A percentile compares a stretch with the other conserved stretches of the same genome.
Conservation (phyloP, 2,113 vertebrate genomes). For the Trichomycterus rosablanca region DNA sequence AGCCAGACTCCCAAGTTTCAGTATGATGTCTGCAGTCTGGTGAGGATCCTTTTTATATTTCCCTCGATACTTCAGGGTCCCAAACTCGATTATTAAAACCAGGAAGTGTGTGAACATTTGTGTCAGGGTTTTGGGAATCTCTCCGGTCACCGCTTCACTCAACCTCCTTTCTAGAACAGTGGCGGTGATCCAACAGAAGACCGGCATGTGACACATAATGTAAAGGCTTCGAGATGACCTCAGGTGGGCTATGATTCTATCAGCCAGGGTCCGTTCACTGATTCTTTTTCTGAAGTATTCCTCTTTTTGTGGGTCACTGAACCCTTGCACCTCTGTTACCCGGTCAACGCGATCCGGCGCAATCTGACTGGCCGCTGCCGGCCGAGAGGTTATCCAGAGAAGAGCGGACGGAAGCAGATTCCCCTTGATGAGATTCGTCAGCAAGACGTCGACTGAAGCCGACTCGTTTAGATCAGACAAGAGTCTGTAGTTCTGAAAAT, state of each 20-base stretch:
- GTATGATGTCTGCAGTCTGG: not conserved
- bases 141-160: too few species aligned
- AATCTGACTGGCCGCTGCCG: not conserved
- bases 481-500: too few species aligned
- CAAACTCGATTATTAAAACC: not conserved
- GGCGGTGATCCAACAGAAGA: not conserved
- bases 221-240: not conserved
- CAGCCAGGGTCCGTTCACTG: not conserved
- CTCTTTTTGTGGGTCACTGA: slow-evolving; percentile 1
- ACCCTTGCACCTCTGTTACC: slow-evolving; percentile 1
- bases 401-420: slow-evolving; percentile 17
- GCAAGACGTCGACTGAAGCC: slow-evolving; percentile 11
- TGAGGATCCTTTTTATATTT: slow-evolving; percentile 9
- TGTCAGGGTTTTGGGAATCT: not conserved
- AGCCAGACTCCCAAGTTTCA: not conserved
- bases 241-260: not conserved
- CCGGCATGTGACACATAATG: not conserved
- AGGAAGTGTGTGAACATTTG: not conserved
- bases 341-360: not conserved
- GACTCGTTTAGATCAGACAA: too few species aligned
- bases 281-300: slow-evolving; percentile 4
- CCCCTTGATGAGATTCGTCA: slow-evolving; percentile 14
- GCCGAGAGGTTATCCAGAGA: slow-evolving; percentile 7
- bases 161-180: not conserved
- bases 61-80: too few species aligned